Conservation (phyloP, 2,888 invertebrate genomes). For the Lepidocyrtoides sp. region DNA sequence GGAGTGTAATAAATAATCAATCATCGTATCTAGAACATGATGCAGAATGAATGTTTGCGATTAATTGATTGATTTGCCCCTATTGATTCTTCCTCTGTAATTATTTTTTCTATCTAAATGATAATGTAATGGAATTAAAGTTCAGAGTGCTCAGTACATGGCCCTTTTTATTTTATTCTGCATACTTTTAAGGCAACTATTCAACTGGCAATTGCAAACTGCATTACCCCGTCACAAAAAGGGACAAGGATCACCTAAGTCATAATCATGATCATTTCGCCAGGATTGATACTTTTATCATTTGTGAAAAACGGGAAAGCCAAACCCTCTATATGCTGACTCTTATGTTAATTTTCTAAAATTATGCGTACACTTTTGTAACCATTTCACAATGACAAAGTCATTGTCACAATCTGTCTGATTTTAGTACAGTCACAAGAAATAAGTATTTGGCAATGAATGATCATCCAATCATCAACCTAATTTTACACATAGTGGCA, state of each 20-base stretch:
- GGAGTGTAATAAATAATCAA: too few relatives aligned
- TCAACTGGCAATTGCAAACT: too few relatives aligned
- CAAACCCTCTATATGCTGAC: too few relatives aligned
- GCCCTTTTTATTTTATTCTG: too few relatives aligned
- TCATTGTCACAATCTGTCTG: neutral
- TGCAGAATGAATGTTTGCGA: neutral
- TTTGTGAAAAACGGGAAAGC: too few relatives aligned
- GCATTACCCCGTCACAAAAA: neutral
- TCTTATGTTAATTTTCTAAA: too few relatives aligned
- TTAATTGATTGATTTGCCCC: neutral
- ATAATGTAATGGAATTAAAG: neutral
- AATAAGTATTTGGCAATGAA: too few relatives aligned
- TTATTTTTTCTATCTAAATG: neutral
- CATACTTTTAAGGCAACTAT: neutral
- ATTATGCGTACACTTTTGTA: too few relatives aligned
- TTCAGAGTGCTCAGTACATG: neutral
- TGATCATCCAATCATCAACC: too few relatives aligned
- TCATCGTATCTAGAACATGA: too few relatives aligned
- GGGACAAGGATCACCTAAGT: neutral
- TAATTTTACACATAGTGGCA: too few relatives aligned
- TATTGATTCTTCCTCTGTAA: neutral
- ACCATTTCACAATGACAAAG: slow-evolving; percentile 19
- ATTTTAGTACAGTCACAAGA: neutral
- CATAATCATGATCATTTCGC: neutral
- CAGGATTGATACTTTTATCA: too few relatives aligned